Evolutionary conservation across 2,113 vertebrate species (phyloP).

Genomic region (Chloebia gouldiae): DNA sequence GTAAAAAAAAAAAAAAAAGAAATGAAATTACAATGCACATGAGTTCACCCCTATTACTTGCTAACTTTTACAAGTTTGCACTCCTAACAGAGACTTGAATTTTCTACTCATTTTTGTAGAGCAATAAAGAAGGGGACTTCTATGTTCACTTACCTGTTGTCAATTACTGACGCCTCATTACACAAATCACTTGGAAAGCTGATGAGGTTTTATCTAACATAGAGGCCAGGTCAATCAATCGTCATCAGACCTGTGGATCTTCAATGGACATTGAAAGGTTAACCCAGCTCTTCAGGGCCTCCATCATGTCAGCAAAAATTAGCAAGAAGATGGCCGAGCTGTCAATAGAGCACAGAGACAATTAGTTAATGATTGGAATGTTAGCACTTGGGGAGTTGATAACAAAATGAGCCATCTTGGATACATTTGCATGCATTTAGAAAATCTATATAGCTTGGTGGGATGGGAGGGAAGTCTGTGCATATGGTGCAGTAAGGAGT

Average conservation of each 20-base stretch:
- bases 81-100: background rate
- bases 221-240: slow-evolving; percentile 89
- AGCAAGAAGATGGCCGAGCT: slow-evolving; percentile 79
- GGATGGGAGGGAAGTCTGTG: background rate
- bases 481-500: background rate
- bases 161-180: slow-evolving; percentile 95
- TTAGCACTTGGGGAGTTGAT: slow-evolving; percentile 83
- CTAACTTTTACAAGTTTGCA: background rate
- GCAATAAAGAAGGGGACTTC: slow-evolving; percentile 60
- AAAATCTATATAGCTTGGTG: slow-evolving; percentile 66
- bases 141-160: slow-evolving; percentile 81
- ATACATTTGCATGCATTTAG: slow-evolving; percentile 80
- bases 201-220: slow-evolving; percentile 94
- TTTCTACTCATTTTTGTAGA: slow-evolving; percentile 1
- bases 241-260: slow-evolving; percentile 84
- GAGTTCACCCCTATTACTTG: background rate
- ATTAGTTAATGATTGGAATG: slow-evolving; percentile 97
- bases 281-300: slow-evolving; percentile 83
- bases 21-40: rapidly evolving
- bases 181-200: slow-evolving; percentile 90
- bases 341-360: slow-evolving; percentile 93
- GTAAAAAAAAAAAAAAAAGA: background rate
- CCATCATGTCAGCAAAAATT: slow-evolving; percentile 96
- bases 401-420: slow-evolving; percentile 88
- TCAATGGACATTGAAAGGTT: slow-evolving; percentile 92